A percentile compares a stretch with the other conserved stretches of the same genome.
Conservation (phyloP, 2,113 vertebrate genomes). For the Syngnathus typhle region DNA sequence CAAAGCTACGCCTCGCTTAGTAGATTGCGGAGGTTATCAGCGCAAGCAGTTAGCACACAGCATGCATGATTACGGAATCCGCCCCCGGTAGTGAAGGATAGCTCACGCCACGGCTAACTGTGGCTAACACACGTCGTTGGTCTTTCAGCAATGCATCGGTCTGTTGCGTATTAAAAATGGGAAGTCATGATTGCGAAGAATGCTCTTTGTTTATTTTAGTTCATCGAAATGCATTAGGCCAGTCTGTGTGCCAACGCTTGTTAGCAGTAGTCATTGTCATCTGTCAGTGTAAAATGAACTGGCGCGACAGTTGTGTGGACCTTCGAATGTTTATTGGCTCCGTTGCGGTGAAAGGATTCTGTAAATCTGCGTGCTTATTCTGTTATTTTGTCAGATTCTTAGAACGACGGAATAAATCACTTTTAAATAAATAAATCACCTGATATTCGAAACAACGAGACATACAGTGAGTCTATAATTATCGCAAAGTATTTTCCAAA, state of each 20-base stretch:
- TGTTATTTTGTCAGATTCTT: background rate
- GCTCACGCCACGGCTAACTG: slow-evolving; percentile 9
- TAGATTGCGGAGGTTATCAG: background rate
- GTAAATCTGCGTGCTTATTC: background rate
- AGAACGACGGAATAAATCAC: background rate
- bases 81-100: slow-evolving; percentile 25
- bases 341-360: background rate
- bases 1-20: background rate
- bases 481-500: background rate
- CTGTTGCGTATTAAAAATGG: background rate
- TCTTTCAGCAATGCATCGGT: background rate
- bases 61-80: slow-evolving; percentile 23
- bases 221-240: background rate
- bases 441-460: background rate
- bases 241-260: slow-evolving; percentile 5
- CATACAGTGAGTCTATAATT: background rate
- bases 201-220: background rate
- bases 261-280: slow-evolving; percentile 7
- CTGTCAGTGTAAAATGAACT: background rate
- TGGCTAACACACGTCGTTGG: background rate
- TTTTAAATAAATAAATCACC: background rate
- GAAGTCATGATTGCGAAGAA: background rate
- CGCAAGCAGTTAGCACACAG: slow-evolving; percentile 12
- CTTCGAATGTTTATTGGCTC: background rate
- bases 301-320: background rate